These are phyloP conservation scores for Dipodomys stephensi DNA, from an alignment of 2,113 vertebrate genomes.

Conservation along the genomic window DNA sequence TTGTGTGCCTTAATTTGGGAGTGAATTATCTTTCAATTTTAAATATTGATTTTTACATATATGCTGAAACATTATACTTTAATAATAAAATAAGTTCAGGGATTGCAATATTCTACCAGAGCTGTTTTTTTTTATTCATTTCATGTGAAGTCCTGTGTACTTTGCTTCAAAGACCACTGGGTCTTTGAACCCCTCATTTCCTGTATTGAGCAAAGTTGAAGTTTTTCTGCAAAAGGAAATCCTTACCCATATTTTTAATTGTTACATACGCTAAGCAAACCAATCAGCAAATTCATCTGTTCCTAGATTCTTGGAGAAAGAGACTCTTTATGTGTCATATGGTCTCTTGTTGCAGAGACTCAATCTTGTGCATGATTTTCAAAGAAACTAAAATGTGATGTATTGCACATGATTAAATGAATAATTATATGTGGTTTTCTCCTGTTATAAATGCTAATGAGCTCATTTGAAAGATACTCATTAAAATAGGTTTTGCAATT, in stretches of 20 bases:
- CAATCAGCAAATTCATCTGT: conserved; percentile 55
- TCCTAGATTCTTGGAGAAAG: conserved; percentile 50
- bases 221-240: conserved; percentile 61
- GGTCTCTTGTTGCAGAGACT: conserved; percentile 36
- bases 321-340: conserved; percentile 41
- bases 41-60: background rate
- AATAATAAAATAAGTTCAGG: background rate
- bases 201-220: conserved; percentile 70
- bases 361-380: conserved; percentile 59
- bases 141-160: conserved; percentile 58
- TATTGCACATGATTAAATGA: conserved; percentile 43
- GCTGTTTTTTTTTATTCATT: background rate
- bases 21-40: conserved; percentile 43
- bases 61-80: background rate
- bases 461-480: conserved; percentile 55
- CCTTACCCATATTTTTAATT: conserved; percentile 54
- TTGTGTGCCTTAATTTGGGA: background rate
- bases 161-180: conserved; percentile 63
- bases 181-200: conserved; percentile 76
- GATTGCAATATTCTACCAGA: conserved; percentile 44
- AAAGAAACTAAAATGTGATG: conserved; percentile 55
- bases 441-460: conserved; percentile 35
- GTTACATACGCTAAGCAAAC: conserved; percentile 60
- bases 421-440: conserved; percentile 47
- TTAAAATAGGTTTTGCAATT: conserved; percentile 54